Conservation (phyloP, 1,140 invertebrate species). For the Bombus cullumanus region DNA sequence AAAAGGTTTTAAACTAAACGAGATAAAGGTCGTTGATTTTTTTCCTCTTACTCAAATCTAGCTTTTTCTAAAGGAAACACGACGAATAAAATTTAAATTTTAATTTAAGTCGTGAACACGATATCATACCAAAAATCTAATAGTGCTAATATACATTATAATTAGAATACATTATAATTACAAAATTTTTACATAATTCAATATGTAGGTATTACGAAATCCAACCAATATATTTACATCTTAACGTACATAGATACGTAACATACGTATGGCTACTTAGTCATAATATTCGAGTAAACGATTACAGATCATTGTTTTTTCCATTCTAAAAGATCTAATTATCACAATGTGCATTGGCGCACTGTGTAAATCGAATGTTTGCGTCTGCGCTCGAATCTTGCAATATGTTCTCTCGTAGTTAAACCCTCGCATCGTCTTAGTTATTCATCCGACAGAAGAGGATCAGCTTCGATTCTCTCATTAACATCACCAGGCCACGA, state of each 20-base stretch:
- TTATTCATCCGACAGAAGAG: slow-evolving; percentile 41
- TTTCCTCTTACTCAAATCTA: neutral
- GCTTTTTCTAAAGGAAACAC: neutral
- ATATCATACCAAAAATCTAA: neutral
- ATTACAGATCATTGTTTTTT: neutral
- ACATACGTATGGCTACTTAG: too few species aligned
- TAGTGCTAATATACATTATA: neutral
- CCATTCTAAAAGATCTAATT: slow-evolving; percentile 40
- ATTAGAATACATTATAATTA: neutral
- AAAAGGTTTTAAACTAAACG: too few species aligned
- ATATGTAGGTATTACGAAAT: neutral
- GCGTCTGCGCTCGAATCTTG: slow-evolving; percentile 50
- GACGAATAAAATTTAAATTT: neutral
- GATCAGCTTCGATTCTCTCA: slow-evolving; percentile 56
- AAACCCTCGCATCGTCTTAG: slow-evolving; percentile 53
- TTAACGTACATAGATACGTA: neutral
- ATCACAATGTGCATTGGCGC: slow-evolving; percentile 43
- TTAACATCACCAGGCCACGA: slow-evolving; percentile 38
- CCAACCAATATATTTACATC: neutral
- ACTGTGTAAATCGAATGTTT: slow-evolving; percentile 48
- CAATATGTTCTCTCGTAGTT: slow-evolving; percentile 63
- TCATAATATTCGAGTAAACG: neutral
- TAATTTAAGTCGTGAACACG: neutral
- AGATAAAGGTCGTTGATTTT: too few species aligned
- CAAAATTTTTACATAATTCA: neutral